phyloP scores from a whole-genome alignment of 2,113 vertebrate species.

The Leucopsar rothschildi region DNA sequence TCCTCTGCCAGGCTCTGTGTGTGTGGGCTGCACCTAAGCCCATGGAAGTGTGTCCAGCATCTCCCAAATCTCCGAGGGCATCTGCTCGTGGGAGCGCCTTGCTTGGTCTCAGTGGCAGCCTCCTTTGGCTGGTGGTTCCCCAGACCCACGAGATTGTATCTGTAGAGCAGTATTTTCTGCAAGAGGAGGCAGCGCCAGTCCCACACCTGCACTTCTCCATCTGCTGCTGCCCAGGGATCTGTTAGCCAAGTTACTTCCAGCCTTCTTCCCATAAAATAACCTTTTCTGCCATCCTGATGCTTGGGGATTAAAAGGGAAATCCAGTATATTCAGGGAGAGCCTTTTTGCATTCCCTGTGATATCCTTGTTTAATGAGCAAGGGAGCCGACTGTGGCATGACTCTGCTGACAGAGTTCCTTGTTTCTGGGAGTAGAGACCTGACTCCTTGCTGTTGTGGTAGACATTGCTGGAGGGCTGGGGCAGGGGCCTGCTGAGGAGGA shows the following conservation, averaged over 20 bases:
- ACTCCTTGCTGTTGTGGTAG: not conserved
- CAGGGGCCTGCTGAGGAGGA: not conserved
- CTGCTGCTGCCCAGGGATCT: not conserved
- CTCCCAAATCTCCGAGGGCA: not conserved
- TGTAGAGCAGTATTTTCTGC: not conserved
- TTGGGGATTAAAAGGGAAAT: not conserved
- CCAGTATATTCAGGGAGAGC: not conserved
- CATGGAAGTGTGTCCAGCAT: rapidly evolving
- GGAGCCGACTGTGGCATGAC: not conserved
- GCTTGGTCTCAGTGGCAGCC: not conserved
- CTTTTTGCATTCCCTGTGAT: not conserved
- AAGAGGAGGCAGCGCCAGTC: rapidly evolving
- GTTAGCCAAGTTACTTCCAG: not conserved
- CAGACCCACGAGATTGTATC: rapidly evolving
- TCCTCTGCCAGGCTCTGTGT: not conserved
- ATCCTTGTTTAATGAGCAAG: not conserved
- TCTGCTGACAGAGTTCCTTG: rapidly evolving
- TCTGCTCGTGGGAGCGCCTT: rapidly evolving
- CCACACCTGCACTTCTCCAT: not conserved
- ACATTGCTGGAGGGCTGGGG: not conserved
- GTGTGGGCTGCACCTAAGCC: not conserved
- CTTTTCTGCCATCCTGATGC: rapidly evolving
- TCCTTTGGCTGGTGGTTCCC: not conserved
- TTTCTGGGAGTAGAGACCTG: not conserved
- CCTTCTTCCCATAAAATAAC: not conserved